phyloP scores from a whole-genome alignment of 2,113 vertebrate genomes.

The Myotis yumanensis region DNA sequence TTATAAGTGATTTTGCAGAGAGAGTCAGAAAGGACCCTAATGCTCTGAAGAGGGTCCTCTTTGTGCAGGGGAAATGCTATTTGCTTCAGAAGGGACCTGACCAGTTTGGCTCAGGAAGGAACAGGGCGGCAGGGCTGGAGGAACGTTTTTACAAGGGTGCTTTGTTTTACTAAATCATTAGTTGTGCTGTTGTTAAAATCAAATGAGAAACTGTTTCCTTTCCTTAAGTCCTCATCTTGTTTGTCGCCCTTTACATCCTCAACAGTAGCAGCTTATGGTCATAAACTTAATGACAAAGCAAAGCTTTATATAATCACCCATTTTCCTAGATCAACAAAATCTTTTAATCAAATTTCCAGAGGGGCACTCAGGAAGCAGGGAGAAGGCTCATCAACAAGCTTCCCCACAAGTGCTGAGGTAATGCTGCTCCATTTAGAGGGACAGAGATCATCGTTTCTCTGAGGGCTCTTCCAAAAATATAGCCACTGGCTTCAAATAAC shows the following conservation, averaged over 20 bases:
- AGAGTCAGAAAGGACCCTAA: background rate
- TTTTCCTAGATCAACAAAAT: constrained; percentile 51
- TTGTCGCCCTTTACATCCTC: background rate
- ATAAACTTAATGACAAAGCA: background rate
- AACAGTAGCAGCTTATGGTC: background rate
- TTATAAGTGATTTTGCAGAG: constrained; percentile 40
- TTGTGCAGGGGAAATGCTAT: background rate
- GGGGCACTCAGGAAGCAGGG: background rate
- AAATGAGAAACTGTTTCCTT: constrained; percentile 2
- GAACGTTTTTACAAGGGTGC: background rate
- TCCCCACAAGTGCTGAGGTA: background rate
- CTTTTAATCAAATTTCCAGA: constrained; percentile 52
- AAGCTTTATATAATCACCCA: constrained; percentile 45
- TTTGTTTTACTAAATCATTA: constrained; percentile 1
- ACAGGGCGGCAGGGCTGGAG: background rate
- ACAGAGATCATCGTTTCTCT: background rate
- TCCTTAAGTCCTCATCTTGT: background rate
- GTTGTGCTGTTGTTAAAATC: background rate
- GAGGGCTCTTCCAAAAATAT: background rate
- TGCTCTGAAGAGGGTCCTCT: background rate
- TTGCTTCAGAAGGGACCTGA: constrained; percentile 18
- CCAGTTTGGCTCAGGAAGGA: background rate
- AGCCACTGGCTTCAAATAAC: background rate
- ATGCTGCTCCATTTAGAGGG: constrained; percentile 11
- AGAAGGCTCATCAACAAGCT: constrained; percentile 29